phyloP scores from a whole-genome alignment of 1,140 invertebrate genomes.

The Drosophila elegans region DNA sequence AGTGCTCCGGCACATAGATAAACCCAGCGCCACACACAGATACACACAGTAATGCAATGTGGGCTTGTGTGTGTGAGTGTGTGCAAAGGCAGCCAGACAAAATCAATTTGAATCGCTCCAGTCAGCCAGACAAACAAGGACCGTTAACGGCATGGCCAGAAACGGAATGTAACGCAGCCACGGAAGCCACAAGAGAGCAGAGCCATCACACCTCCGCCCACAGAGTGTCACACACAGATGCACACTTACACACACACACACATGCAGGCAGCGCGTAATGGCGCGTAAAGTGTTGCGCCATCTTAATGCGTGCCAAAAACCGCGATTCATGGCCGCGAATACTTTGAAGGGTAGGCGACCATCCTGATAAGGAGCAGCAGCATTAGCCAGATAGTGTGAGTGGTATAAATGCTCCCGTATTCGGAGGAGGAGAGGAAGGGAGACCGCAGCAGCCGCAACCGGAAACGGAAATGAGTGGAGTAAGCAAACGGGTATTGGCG shows the following conservation, averaged over 20 bases:
- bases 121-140: conserved; percentile 51
- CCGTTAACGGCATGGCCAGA: conserved; percentile 23
- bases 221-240: conserved; percentile 1
- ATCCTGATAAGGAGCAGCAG: conserved; percentile 37
- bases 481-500: conserved; percentile 28
- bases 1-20: conserved; percentile 43
- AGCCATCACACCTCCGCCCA: conserved; percentile 17
- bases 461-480: conserved; percentile 72
- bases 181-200: conserved; percentile 39
- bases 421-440: background rate
- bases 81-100: conserved; percentile 43
- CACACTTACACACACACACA: conserved; percentile 9
- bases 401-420: background rate
- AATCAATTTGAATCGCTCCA: conserved; percentile 67
- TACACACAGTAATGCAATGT: conserved; percentile 9
- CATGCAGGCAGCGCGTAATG: conserved; percentile 62
- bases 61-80: background rate
- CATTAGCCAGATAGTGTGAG: conserved; percentile 22
- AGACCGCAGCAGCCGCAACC: conserved; percentile 38
- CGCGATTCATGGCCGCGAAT: conserved; percentile 56
- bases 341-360: conserved; percentile 11
- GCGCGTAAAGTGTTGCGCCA: conserved; percentile 76
- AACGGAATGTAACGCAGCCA: conserved; percentile 20
- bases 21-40: conserved; percentile 21
- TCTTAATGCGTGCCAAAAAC: conserved; percentile 76